These are phyloP conservation scores for Sceloporus undulatus DNA, from an alignment of 2,113 vertebrate species.

Conservation along the genomic window DNA sequence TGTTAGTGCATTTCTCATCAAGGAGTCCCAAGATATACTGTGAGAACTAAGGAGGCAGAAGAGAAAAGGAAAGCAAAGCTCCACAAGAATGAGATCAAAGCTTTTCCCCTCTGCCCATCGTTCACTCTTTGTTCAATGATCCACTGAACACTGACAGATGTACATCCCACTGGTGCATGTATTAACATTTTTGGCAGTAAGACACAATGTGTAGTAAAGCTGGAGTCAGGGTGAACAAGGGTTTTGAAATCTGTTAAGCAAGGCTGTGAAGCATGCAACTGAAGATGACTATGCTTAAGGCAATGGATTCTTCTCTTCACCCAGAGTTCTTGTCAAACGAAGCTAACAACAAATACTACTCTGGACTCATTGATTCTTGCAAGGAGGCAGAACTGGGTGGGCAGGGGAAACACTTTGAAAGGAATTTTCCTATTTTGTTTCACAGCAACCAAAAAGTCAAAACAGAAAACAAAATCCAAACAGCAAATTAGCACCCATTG, in stretches of 20 bases:
- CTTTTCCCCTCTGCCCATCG: not conserved
- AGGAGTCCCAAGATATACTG: not conserved
- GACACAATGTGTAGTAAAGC: not conserved
- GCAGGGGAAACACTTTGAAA: not conserved
- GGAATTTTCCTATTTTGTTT: constrained; percentile 1
- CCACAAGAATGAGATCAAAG: constrained; percentile 3
- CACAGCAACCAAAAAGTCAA: not conserved
- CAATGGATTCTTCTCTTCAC: not conserved
- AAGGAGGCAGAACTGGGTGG: too few relatives aligned
- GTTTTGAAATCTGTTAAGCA: constrained; percentile 25
- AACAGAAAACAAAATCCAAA: not conserved
- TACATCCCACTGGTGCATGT: not conserved
- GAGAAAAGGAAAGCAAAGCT: not conserved
- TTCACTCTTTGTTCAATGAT: constrained; percentile 30
- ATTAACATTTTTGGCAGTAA: constrained; percentile 25
- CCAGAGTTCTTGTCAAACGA: constrained; percentile 21
- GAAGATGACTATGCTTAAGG: constrained; percentile 32
- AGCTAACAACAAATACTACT: not conserved
- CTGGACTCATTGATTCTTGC: not conserved
- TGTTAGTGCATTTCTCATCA: not conserved
- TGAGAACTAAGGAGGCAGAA: not conserved
- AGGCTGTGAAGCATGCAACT: constrained; percentile 16
- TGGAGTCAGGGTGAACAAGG: not conserved
- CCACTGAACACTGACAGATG: constrained; percentile 14
- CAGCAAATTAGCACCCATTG: not conserved